A percentile compares a stretch with the other conserved stretches of the same genome.
phyloP scores from a whole-genome alignment of 1,140 invertebrate species.

The Tetragonula clypearis region DNA sequence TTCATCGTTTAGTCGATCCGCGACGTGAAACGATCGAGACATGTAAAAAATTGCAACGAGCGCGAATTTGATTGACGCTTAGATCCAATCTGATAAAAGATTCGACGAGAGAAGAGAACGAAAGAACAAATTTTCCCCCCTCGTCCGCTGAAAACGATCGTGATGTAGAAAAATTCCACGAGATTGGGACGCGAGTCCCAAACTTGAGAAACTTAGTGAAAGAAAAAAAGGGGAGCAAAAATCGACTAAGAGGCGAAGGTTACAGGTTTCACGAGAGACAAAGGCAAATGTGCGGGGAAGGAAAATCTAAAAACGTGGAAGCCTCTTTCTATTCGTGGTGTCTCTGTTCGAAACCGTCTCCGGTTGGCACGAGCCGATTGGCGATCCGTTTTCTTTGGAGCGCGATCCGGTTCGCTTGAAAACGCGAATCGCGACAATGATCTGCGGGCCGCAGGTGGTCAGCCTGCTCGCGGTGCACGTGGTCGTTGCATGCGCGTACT shows the following conservation, averaged over 20 bases:
- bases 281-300: not conserved
- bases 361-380: slow-evolving; percentile 54
- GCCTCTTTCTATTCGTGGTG: slow-evolving; percentile 50
- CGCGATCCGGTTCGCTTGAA: slow-evolving; percentile 39
- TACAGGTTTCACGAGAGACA: not conserved
- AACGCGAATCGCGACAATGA: slow-evolving; percentile 52
- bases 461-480: slow-evolving; percentile 53
- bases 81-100: no score
- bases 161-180: no score
- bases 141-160: no score
- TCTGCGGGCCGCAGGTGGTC: slow-evolving; percentile 60
- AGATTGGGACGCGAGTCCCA: no score
- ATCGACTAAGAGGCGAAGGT: not conserved
- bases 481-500: slow-evolving; percentile 47
- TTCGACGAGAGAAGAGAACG: no score
- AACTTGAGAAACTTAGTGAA: no score
- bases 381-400: slow-evolving; percentile 64
- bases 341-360: slow-evolving; percentile 13
- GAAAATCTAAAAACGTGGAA: not conserved
- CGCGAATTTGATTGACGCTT: no score
- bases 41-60: no score
- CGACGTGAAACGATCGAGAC: no score
- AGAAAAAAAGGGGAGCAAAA: not conserved
- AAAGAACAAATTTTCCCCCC: no score
- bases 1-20: no score